Evolutionary conservation across 1,140 invertebrate species (phyloP).

Genomic region (Eriocheir sinensis): DNA sequence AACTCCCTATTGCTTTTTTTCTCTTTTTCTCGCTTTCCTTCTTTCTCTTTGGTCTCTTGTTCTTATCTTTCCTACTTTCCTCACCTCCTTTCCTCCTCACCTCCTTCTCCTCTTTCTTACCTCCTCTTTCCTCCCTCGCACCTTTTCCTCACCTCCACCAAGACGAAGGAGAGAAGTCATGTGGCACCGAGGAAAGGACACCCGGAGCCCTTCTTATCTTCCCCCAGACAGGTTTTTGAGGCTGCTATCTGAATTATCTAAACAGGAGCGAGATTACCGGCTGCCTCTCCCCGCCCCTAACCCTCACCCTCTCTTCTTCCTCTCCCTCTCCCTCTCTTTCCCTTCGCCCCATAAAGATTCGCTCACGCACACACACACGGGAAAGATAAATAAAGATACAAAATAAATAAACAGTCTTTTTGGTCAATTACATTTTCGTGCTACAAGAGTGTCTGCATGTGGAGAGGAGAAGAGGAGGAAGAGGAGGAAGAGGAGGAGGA

Average conservation of each 20-base stretch:
- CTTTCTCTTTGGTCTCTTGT: background rate
- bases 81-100: background rate
- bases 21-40: too few species aligned
- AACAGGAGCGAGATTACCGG: conserved; percentile 63
- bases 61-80: background rate
- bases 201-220: conserved; percentile 35
- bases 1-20: background rate
- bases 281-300: background rate
- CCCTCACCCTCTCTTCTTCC: conserved; percentile 5
- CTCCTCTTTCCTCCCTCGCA: background rate
- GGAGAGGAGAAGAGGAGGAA: too few species aligned
- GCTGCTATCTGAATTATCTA: conserved; percentile 63
- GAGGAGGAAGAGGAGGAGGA: too few species aligned
- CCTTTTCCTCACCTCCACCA: background rate
- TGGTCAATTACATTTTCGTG: too few species aligned
- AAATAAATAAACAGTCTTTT: too few species aligned
- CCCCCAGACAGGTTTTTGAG: conserved; percentile 58
- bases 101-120: background rate
- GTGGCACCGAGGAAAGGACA: conserved; percentile 42
- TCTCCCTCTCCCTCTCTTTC: conserved; percentile 43
- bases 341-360: background rate
- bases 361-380: background rate
- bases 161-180: background rate
- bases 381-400: background rate
- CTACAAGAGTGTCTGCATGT: too few species aligned